A percentile compares a stretch with the other conserved stretches of the same genome.
Evolutionary conservation across 2,113 vertebrate species (phyloP).

Genomic region (Athene noctua): DNA sequence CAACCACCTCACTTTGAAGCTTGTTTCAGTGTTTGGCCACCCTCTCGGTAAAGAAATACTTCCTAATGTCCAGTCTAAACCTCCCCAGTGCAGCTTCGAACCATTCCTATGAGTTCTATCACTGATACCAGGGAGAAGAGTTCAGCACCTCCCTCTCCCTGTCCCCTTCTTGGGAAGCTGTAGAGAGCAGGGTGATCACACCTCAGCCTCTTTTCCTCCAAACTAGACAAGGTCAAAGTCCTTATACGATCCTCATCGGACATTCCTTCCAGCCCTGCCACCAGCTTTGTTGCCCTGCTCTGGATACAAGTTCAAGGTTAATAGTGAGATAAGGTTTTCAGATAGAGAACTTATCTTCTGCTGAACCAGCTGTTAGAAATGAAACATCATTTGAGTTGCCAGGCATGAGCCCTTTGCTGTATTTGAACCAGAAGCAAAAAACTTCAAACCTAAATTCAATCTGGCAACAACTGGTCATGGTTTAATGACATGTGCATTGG

Average conservation of each 20-base stretch:
- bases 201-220: background rate
- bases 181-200: background rate
- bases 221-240: background rate
- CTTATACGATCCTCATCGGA: background rate
- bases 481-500: background rate
- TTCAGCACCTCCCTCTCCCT: background rate
- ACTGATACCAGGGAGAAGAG: background rate
- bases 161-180: accelerated
- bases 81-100: background rate
- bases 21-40: background rate
- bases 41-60: background rate
- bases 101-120: accelerated
- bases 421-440: background rate
- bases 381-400: background rate
- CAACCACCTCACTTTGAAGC: background rate
- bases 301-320: background rate
- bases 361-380: background rate
- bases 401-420: background rate
- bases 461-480: background rate
- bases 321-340: background rate
- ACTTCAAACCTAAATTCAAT: background rate
- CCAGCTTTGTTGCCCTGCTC: background rate
- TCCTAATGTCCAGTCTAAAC: background rate
- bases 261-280: background rate
- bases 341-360: background rate